Evolutionary conservation across 2,797 vertebrate species (phyloP).

Genomic region (Sarcophilus harrisii): DNA sequence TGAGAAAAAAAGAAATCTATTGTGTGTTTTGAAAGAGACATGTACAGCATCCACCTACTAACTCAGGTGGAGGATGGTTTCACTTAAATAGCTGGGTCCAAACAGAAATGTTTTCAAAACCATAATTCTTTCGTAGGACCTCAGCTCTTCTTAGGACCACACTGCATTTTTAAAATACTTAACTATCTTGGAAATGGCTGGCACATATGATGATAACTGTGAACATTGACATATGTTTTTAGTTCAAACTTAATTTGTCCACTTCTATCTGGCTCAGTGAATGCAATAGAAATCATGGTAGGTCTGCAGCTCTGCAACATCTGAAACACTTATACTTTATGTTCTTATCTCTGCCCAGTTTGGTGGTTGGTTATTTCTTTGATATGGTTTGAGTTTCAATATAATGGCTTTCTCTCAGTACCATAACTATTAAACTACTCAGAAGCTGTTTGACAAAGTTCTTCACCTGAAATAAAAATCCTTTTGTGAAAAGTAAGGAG

Average conservation of each 20-base stretch:
- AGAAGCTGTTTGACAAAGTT: constrained; percentile 17
- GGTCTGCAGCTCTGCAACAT: neutral
- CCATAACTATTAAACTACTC: constrained; percentile 55
- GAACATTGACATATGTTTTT: neutral
- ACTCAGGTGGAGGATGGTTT: neutral
- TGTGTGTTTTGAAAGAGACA: constrained; percentile 25
- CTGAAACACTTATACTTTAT: neutral
- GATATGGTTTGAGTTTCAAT: constrained; percentile 72
- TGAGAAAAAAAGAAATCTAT: constrained; percentile 4
- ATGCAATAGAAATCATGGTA: neutral
- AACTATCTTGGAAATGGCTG: neutral
- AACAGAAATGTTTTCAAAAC: neutral
- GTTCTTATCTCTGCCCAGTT: constrained; percentile 42
- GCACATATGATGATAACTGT: neutral
- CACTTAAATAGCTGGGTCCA: neutral
- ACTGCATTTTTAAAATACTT: neutral
- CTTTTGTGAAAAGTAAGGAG: neutral
- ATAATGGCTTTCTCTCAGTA: constrained; percentile 69
- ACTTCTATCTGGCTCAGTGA: neutral
- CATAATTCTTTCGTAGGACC: neutral
- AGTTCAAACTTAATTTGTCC: neutral
- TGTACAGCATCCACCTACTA: neutral
- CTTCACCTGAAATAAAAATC: constrained; percentile 50
- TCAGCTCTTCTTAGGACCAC: neutral
- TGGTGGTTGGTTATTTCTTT: constrained; percentile 56